Percentiles rank a stretch among this genome's conserved stretches.
phyloP scores from a whole-genome alignment of 2,113 vertebrate species.

The Sula dactylatra region DNA sequence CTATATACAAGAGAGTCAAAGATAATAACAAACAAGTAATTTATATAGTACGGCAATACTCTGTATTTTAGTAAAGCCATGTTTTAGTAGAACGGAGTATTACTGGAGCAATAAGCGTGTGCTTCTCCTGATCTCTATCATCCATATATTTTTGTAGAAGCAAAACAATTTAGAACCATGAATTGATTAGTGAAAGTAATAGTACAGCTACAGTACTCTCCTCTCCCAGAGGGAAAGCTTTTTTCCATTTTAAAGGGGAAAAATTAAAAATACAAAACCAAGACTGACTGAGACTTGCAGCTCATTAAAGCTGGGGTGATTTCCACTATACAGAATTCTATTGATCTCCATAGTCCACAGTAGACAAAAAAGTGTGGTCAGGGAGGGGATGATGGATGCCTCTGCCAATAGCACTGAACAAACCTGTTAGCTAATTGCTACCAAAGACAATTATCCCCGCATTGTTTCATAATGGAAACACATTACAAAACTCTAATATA shows the following conservation, averaged over 20 bases:
- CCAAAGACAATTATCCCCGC: conserved; percentile 96
- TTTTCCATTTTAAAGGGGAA: conserved; percentile 87
- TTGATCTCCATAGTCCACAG: conserved; percentile 88
- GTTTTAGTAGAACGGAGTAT: not conserved
- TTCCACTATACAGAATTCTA: conserved; percentile 95
- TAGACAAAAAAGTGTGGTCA: conserved; percentile 82
- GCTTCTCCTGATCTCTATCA: conserved; percentile 12
- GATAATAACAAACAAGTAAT: not conserved
- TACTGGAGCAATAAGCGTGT: not conserved
- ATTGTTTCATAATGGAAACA: conserved; percentile 97
- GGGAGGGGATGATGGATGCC: conserved; percentile 89
- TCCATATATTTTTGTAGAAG: conserved; percentile 42
- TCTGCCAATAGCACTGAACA: conserved; percentile 94
- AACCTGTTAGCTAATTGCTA: conserved; percentile 99
- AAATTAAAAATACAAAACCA: conserved; percentile 86
- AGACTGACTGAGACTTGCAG: conserved; percentile 82
- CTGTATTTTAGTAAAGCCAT: not conserved
- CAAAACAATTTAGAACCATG: conserved; percentile 76
- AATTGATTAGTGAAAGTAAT: conserved; percentile 86
- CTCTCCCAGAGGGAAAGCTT: conserved; percentile 75
- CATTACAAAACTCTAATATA: conserved; percentile 96
- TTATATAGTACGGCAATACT: not conserved
- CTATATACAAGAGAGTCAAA: not conserved
- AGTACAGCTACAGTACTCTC: conserved; percentile 78
- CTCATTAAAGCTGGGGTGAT: conserved; percentile 89